Conservation (phyloP, 2,888 invertebrate species). For the Nysson spinosus region DNA sequence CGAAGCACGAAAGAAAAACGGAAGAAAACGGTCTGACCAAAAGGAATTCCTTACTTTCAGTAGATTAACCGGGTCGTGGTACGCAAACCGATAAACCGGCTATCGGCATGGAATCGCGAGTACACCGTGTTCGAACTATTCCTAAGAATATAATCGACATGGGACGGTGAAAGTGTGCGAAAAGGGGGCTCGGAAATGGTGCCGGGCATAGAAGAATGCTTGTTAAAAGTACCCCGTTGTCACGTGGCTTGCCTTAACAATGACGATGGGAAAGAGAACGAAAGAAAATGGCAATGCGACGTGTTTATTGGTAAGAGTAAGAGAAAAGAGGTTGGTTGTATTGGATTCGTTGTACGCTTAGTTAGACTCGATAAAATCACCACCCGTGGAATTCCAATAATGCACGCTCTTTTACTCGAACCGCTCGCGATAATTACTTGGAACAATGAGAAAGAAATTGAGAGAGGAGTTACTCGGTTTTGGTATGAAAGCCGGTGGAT, state of each 20-base stretch:
- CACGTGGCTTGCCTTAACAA: slow-evolving; percentile 47
- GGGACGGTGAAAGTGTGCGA: slow-evolving; percentile 71
- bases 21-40: not conserved
- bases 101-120: slow-evolving; percentile 35
- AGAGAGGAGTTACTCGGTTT: no score
- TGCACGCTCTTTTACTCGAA: no score
- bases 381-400: no score
- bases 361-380: no score
- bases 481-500: no score
- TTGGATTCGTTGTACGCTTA: not conserved
- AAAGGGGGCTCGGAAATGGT: slow-evolving; percentile 56
- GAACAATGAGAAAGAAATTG: no score
- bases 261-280: slow-evolving; percentile 64
- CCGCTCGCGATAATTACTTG: no score
- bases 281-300: slow-evolving; percentile 40
- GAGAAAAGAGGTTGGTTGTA: not conserved
- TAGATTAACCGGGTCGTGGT: slow-evolving; percentile 7
- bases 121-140: slow-evolving; percentile 26
- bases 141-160: slow-evolving; percentile 50
- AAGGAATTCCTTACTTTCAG: slow-evolving; percentile 11
- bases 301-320: not conserved
- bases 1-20: no score
- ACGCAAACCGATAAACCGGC: slow-evolving; percentile 43
- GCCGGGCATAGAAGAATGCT: slow-evolving; percentile 41
- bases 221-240: slow-evolving; percentile 47